These are phyloP conservation scores for Drosophila robusta DNA, from an alignment of 2,888 invertebrate genomes.

Conservation along the genomic window DNA sequence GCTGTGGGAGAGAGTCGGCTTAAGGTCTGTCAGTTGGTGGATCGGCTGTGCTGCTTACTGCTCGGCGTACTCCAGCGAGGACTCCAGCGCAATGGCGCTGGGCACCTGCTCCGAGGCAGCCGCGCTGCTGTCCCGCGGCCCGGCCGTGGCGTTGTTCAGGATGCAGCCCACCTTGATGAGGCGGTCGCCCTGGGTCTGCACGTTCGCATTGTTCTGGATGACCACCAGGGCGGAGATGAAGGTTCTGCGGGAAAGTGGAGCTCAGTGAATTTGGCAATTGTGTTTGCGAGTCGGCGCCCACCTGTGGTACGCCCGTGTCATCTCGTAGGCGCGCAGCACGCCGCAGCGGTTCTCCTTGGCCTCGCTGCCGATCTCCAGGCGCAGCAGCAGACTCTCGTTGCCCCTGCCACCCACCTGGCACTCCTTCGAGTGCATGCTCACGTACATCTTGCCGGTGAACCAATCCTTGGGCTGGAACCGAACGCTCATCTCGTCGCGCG, in stretches of 20 bases:
- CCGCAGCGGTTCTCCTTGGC: conserved; percentile 84
- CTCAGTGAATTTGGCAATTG: not conserved
- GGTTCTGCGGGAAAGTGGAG: conserved; percentile 86
- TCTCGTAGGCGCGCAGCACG: conserved; percentile 84
- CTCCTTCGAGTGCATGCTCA: conserved; percentile 90
- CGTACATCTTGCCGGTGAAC: conserved; percentile 92
- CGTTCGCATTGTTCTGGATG: conserved; percentile 93
- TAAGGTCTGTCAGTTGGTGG: not conserved
- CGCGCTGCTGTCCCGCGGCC: conserved; percentile 59
- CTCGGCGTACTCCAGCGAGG: conserved; percentile 87
- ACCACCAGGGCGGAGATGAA: conserved; percentile 91
- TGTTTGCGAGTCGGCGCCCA: conserved; percentile 6
- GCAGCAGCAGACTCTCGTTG: conserved; percentile 78
- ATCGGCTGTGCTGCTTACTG: conserved; percentile 83
- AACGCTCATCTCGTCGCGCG: conserved; percentile 89
- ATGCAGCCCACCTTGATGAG: conserved; percentile 92
- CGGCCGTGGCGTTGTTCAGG: conserved; percentile 85
- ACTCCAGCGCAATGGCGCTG: conserved; percentile 86
- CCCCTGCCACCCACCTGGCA: conserved; percentile 88
- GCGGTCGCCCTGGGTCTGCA: conserved; percentile 93
- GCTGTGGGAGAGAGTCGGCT: conserved; percentile 62
- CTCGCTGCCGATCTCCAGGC: conserved; percentile 83
- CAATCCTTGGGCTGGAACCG: conserved; percentile 87
- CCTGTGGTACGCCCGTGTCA: conserved; percentile 82
- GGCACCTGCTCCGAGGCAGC: conserved; percentile 81